Conservation (phyloP, 2,113 vertebrate species). For the Cyanistes caeruleus region DNA sequence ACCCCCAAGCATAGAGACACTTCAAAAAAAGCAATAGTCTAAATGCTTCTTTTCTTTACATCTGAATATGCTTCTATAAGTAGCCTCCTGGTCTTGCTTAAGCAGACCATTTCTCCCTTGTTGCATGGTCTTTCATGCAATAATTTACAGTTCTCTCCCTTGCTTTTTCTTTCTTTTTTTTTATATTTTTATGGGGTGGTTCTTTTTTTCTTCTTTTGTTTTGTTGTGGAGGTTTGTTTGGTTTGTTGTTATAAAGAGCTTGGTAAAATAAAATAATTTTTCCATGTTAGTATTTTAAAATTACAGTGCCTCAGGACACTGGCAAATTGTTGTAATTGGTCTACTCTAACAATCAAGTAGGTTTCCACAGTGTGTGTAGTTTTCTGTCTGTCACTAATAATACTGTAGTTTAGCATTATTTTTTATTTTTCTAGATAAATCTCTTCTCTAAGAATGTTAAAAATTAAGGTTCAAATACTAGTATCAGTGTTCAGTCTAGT, state of each 20-base stretch:
- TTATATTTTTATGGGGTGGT: accelerated
- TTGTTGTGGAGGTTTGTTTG: not conserved
- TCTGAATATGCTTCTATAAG: not conserved
- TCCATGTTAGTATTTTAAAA: not conserved
- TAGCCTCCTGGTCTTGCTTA: not conserved
- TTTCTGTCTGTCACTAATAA: not conserved
- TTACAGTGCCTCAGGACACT: not conserved
- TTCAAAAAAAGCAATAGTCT: accelerated
- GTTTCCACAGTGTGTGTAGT: not conserved
- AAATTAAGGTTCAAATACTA: not conserved
- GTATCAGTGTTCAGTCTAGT: not conserved
- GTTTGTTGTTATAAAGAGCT: not conserved
- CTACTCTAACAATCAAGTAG: not conserved
- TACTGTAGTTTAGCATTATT: not conserved
- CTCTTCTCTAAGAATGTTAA: not conserved
- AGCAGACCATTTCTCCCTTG: not conserved
- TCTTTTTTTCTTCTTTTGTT: not conserved
- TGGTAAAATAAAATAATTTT: not conserved
- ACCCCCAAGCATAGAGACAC: accelerated
- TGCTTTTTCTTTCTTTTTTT: not conserved
- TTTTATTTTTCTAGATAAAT: not conserved
- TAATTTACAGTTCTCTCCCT: not conserved
- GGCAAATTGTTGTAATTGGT: not conserved
- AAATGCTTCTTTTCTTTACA: not conserved
- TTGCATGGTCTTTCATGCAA: not conserved